These are phyloP conservation scores for Hydrozoanthus gracilis DNA, from an alignment of 92 coral and sea anemone genomes.

Conservation along the genomic window DNA sequence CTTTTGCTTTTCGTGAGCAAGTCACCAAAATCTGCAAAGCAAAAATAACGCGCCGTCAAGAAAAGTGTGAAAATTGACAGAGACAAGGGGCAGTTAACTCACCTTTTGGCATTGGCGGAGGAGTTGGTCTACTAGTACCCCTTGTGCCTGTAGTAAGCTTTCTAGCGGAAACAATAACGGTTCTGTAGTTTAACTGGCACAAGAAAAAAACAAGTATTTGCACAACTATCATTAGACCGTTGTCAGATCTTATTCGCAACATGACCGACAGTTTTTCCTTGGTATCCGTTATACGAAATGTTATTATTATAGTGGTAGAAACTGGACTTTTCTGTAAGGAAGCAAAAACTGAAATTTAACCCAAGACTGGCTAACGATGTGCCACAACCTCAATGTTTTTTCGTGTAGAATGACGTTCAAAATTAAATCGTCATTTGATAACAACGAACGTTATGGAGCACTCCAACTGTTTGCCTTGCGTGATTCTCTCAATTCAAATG, in stretches of 20 bases:
- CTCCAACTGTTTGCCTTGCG: too few species aligned
- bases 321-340: too few species aligned
- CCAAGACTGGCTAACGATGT: too few species aligned
- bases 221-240: background rate
- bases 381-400: too few species aligned
- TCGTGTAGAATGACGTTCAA: too few species aligned
- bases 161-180: background rate
- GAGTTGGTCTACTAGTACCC: background rate
- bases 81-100: background rate
- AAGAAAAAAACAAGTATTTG: constrained; percentile 7
- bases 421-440: too few species aligned
- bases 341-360: too few species aligned
- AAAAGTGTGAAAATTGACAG: background rate
- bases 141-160: background rate
- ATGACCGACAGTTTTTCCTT: background rate
- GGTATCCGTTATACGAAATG: too few species aligned
- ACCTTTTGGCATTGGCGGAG: constrained; percentile 10
- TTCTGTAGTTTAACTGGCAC: background rate
- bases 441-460: too few species aligned
- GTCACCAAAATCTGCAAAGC: background rate
- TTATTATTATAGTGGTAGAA: too few species aligned
- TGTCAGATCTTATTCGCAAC: background rate
- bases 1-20: background rate
- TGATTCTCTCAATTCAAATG: too few species aligned
- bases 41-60: background rate